phyloP scores from a whole-genome alignment of 2,888 invertebrate species.

The Chymomyza fuscimana region DNA sequence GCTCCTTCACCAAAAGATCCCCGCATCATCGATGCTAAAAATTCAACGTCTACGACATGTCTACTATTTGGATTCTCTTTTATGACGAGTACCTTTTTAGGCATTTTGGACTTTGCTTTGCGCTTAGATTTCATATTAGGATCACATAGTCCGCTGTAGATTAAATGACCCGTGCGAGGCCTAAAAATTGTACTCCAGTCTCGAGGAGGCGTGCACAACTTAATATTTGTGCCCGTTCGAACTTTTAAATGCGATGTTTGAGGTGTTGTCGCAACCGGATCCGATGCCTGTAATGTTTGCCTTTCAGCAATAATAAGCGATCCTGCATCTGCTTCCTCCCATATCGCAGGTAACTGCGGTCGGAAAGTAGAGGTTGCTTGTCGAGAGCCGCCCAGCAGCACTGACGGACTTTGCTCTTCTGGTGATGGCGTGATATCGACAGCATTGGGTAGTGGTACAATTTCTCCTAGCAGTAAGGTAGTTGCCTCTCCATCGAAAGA shows the following conservation, averaged over 20 bases:
- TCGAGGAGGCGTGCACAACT: slow-evolving; percentile 6
- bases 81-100: neutral
- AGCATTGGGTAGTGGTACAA: neutral
- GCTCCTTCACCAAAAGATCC: neutral
- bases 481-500: neutral
- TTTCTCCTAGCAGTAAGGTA: neutral
- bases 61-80: neutral
- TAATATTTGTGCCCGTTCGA: neutral
- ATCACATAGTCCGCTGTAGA: slow-evolving; percentile 10
- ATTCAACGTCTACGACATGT: slow-evolving; percentile 22
- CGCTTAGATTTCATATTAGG: neutral
- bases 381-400: neutral
- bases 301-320: neutral
- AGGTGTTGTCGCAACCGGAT: neutral
- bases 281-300: neutral
- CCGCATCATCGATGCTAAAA: slow-evolving; percentile 34
- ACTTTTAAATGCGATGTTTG: neutral
- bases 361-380: neutral
- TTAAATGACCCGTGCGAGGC: slow-evolving; percentile 16
- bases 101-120: neutral
- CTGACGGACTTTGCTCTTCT: neutral
- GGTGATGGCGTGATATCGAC: neutral
- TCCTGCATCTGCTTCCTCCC: neutral
- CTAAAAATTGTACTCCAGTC: slow-evolving; percentile 43
- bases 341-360: neutral